These are phyloP conservation scores for Macrocentrus cingulum DNA, from an alignment of 1,140 invertebrate genomes.

Conservation along the genomic window DNA sequence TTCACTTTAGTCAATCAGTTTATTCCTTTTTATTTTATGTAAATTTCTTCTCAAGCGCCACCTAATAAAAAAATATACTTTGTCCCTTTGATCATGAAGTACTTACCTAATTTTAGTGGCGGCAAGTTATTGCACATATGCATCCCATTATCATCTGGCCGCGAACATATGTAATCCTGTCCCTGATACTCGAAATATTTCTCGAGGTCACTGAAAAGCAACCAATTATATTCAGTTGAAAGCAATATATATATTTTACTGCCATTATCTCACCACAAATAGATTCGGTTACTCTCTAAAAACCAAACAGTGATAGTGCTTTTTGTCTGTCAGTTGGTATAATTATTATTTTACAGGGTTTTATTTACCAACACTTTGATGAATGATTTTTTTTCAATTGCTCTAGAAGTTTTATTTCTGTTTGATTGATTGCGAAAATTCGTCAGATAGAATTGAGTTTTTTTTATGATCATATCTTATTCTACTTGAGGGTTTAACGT, in stretches of 20 bases:
- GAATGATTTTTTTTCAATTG: too few species aligned
- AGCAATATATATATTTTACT: constrained; percentile 24
- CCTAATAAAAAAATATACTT: not conserved
- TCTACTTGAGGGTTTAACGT: too few species aligned
- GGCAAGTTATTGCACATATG: constrained; percentile 88
- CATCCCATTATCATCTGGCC: constrained; percentile 92
- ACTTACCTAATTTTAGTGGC: constrained; percentile 62
- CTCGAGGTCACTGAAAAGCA: constrained; percentile 63
- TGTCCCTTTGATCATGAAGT: not conserved
- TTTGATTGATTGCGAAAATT: too few species aligned
- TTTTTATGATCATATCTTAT: too few species aligned
- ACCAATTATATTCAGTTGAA: constrained; percentile 6
- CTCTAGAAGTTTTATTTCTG: too few species aligned
- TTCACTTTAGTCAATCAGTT: constrained; percentile 14
- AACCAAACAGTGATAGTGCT: too few species aligned
- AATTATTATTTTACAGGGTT: too few species aligned
- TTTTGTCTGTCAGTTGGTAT: too few species aligned
- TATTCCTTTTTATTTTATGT: not conserved
- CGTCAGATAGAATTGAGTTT: too few species aligned
- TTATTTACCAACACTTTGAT: too few species aligned
- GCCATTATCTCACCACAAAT: not conserved
- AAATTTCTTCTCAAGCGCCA: too few species aligned
- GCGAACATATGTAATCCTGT: constrained; percentile 96
- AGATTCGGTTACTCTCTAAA: too few species aligned
- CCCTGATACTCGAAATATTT: constrained; percentile 85